A percentile compares a stretch with the other conserved stretches of the same genome.
phyloP scores from a whole-genome alignment of 2,888 invertebrate genomes.

The Aethes cnicana region DNA sequence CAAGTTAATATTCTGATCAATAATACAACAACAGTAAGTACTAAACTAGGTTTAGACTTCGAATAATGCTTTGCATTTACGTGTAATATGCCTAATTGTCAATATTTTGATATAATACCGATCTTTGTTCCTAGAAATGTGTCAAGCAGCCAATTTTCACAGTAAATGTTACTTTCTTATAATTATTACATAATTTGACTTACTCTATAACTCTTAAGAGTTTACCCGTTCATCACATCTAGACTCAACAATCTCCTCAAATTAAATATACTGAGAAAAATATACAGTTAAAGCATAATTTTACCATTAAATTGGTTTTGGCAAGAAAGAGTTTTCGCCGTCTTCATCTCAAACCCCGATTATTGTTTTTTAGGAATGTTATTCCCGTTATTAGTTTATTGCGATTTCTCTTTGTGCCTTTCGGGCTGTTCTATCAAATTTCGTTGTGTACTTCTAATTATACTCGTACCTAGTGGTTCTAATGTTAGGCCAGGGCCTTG shows the following conservation, averaged over 20 bases:
- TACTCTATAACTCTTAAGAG: slow-evolving; percentile 57
- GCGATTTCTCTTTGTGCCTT: no score
- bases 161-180: slow-evolving; percentile 29
- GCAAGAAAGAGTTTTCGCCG: slow-evolving; percentile 33
- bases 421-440: no score
- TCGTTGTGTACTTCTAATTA: no score
- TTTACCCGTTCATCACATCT: slow-evolving; percentile 60
- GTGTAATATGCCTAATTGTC: no score
- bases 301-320: slow-evolving; percentile 31
- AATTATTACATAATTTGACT: slow-evolving; percentile 38
- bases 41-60: slow-evolving; percentile 36
- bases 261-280: slow-evolving; percentile 33
- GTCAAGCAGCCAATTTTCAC: slow-evolving; percentile 37
- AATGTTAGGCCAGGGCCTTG: no score
- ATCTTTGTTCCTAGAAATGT: slow-evolving; percentile 34
- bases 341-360: neutral
- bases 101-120: slow-evolving; percentile 6
- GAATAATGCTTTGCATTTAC: slow-evolving; percentile 42
- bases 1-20: neutral
- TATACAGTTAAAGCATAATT: slow-evolving; percentile 36
- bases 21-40: slow-evolving; percentile 23
- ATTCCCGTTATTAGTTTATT: no score
- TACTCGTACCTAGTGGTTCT: no score
- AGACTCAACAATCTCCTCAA: slow-evolving; percentile 37
- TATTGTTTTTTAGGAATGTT: no score